Base-by-base conservation (phyloP, 2,113 vertebrate genomes). In the Hippolais icterina region DNA sequence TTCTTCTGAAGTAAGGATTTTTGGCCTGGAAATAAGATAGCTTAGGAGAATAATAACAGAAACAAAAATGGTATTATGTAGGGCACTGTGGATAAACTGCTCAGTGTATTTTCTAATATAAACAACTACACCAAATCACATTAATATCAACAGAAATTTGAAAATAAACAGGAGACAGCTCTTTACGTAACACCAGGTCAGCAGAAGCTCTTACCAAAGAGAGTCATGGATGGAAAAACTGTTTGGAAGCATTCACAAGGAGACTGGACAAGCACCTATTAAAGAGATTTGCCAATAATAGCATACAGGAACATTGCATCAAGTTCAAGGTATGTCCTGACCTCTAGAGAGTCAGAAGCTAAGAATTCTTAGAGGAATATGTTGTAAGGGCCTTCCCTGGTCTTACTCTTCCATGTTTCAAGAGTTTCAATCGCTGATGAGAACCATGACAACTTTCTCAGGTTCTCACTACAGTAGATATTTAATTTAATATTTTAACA, bases 321-420 rank as follows among this genome's bases (percentile, higher is more conserved):
- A 75, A 53, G 35, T 59, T 70, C 23, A 90, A 66, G 33, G 83
- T 35, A 70, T 65, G 6, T 5, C 31, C 18, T 46, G 50, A 87
- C 17, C 25, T 71, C 33, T 47, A 17, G 0, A 54, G 1, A 76
- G 37, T 28, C 24, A 86, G 27, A 80, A 72, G 20, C 12, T 28
- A 70, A 50, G 24, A 83, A 70, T 8, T 14, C 35, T 78, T 15
- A 63, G 12, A 29, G 27, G 8, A 64, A 82, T 87, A 72, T 16
- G 88, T 1, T 15, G 0, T 1, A 21, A 50, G 18, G 27, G 63
- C n/a, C 24, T 57, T 22, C 5, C 17, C 27, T 61, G 6, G 8
- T 69, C 53, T 53, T 63, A 24, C 12, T 69, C 46, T 64, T 88
- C 50, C 41, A 10, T 44, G 10, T 4, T n/a, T 3, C 33, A 64